These are phyloP conservation scores for Gallinago media DNA, from an alignment of 2,113 vertebrate genomes.

Conservation along the genomic window DNA sequence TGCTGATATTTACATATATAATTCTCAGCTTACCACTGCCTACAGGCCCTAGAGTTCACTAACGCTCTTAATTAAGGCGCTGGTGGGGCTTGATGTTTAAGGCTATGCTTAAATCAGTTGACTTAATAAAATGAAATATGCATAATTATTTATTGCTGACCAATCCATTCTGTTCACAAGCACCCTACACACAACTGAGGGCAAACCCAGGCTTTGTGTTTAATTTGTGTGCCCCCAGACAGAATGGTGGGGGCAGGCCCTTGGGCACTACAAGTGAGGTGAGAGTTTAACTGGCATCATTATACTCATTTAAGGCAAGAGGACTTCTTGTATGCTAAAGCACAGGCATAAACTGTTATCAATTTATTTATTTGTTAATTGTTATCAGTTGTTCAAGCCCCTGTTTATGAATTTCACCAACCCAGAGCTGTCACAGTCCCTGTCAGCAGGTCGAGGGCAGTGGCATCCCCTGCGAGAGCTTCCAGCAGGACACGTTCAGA, in stretches of 20 bases:
- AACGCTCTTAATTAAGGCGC: not conserved
- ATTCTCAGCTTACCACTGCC: not conserved
- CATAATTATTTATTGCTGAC: not conserved
- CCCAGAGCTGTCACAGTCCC: not conserved
- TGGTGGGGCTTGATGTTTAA: not conserved
- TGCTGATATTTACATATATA: not conserved
- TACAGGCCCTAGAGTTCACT: not conserved
- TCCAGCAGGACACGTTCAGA: not conserved
- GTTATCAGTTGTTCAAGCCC: not conserved
- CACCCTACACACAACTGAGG: not conserved
- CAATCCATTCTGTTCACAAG: not conserved
- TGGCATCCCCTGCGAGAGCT: not conserved
- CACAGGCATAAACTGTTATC: not conserved
- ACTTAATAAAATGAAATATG: not conserved
- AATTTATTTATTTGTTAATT: not conserved
- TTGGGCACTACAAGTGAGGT: not conserved
- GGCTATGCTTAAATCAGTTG: not conserved
- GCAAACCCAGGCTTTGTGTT: not conserved
- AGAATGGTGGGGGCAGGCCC: not conserved
- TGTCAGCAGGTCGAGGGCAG: not conserved
- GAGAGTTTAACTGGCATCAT: not conserved
- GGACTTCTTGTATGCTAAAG: not conserved
- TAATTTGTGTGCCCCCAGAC: not conserved
- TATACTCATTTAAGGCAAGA: not conserved
- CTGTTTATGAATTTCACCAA: not conserved